phyloP scores from a whole-genome alignment of 2,888 invertebrate genomes.

The Caenorhabditis becei region DNA sequence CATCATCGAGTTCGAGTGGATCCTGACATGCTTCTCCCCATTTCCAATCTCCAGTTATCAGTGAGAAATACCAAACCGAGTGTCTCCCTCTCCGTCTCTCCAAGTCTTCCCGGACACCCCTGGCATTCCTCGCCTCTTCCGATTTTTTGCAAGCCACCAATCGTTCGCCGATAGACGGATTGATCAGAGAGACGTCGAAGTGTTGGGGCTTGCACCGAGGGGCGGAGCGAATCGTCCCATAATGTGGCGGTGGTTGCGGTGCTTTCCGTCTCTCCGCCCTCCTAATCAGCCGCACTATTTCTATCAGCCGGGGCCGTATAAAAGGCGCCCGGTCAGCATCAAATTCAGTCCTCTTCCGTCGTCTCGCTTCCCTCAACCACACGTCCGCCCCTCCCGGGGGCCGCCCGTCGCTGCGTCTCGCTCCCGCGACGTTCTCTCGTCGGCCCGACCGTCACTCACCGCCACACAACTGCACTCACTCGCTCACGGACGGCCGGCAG shows the following conservation, averaged over 20 bases:
- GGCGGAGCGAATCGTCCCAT: conserved; percentile 59
- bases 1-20: no score
- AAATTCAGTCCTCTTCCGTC: conserved; percentile 40
- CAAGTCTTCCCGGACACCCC: neutral
- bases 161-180: conserved; percentile 49
- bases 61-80: neutral
- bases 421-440: neutral
- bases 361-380: conserved; percentile 23
- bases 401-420: conserved; percentile 21
- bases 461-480: conserved; percentile 33
- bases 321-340: conserved; percentile 47
- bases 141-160: conserved; percentile 13
- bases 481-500: conserved; percentile 10
- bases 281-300: conserved; percentile 53
- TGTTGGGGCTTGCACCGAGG: conserved; percentile 49
- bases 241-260: conserved; percentile 37
- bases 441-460: conserved; percentile 19
- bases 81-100: neutral
- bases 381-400: conserved; percentile 3
- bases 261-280: conserved; percentile 27
- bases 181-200: conserved; percentile 39
- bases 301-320: conserved; percentile 33
- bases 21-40: neutral
- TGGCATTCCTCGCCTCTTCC: conserved; percentile 2
- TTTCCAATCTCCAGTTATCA: neutral